phyloP scores from a whole-genome alignment of 23 tunicate genomes.

The Ascidia mentula region DNA sequence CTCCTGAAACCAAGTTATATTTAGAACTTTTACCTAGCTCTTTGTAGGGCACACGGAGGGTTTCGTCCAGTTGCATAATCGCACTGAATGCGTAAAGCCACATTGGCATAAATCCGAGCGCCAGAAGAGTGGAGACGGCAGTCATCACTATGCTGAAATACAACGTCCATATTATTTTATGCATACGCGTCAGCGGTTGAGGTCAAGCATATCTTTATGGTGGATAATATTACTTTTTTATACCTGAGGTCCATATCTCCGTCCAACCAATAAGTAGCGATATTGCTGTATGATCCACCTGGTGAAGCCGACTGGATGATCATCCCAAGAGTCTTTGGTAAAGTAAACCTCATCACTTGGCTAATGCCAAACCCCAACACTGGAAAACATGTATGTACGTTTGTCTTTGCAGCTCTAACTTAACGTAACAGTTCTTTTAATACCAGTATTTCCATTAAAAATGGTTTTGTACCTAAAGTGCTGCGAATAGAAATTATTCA shows the following conservation, averaged over 20 bases:
- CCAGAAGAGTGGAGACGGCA: slow-evolving; percentile 19
- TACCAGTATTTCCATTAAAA: too few relatives aligned
- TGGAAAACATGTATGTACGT: too few relatives aligned
- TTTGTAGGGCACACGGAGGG: neutral
- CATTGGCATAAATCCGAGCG: slow-evolving; percentile 40
- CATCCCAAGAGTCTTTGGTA: neutral
- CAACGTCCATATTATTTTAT: too few relatives aligned
- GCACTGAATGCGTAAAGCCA: neutral
- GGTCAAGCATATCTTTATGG: too few relatives aligned
- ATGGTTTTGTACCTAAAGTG: too few relatives aligned
- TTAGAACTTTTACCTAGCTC: neutral
- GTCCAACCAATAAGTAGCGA: slow-evolving; percentile 43
- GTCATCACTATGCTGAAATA: slow-evolving; percentile 41
- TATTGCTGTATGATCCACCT: slow-evolving; percentile 37
- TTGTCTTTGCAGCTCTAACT: too few relatives aligned
- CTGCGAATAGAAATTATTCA: too few relatives aligned
- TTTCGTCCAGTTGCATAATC: neutral
- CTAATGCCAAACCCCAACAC: slow-evolving; percentile 9
- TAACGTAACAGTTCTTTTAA: too few relatives aligned
- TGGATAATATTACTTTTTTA: slow-evolving; percentile 13
- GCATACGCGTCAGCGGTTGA: too few relatives aligned
- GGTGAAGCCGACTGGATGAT: slow-evolving; percentile 37
- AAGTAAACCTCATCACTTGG: neutral
- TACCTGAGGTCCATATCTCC: slow-evolving; percentile 61
- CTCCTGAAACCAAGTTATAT: too few relatives aligned